Conservation (phyloP, 1,140 invertebrate species). For the Drosophila kanapiae region DNA sequence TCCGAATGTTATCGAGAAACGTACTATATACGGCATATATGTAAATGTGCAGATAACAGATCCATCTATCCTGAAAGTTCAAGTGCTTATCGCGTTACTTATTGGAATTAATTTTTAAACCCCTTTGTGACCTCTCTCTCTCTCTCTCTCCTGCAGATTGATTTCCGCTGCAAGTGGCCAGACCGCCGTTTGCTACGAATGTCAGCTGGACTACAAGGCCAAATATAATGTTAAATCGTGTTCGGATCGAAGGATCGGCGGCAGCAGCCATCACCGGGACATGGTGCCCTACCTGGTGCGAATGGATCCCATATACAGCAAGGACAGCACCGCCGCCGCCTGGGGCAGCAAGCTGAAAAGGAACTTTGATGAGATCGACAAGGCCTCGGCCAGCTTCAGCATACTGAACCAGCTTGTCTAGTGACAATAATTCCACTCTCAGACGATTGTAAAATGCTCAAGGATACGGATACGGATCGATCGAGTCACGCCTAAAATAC, state of each 20-base stretch:
- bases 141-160: constrained; percentile 35
- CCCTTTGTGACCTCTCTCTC: too few relatives aligned
- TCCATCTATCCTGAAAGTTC: constrained; percentile 10
- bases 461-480: constrained; percentile 23
- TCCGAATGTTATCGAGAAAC: constrained; percentile 41
- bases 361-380: constrained; percentile 76
- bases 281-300: constrained; percentile 29
- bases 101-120: background rate
- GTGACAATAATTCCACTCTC: constrained; percentile 17
- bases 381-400: constrained; percentile 74
- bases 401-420: constrained; percentile 76
- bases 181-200: constrained; percentile 53
- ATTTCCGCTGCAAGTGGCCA: constrained; percentile 50
- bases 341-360: constrained; percentile 72
- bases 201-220: constrained; percentile 49
- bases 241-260: constrained; percentile 26
- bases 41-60: constrained; percentile 37
- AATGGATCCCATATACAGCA: constrained; percentile 58
- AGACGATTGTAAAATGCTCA: constrained; percentile 24
- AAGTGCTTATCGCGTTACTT: background rate
- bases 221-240: constrained; percentile 32
- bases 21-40: constrained; percentile 31
- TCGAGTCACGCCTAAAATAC: constrained; percentile 37
- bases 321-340: constrained; percentile 33
- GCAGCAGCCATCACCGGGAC: constrained; percentile 26